Evolutionary conservation across 2,888 invertebrate genomes (phyloP), one percentile per base, ranked within the genome.

Genomic region (Seira sanloemensis): DNA sequence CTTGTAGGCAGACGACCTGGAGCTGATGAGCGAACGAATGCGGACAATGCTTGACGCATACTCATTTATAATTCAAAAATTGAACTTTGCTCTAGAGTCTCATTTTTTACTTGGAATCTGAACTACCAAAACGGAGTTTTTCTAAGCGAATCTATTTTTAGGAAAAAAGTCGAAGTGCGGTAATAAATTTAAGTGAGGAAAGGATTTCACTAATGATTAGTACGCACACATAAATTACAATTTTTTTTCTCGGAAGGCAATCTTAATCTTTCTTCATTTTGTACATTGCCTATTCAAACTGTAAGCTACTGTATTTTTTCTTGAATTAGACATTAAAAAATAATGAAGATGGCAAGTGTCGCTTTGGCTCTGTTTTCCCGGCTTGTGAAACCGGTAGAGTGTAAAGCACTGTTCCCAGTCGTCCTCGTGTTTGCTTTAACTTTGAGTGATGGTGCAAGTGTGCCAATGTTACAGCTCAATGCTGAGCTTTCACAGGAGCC

Each of bases 201-300:
- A 58, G 58, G 58, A 58, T 58, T 58, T 18, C 58, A 58, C 58
- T 58, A 58, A 58, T 58, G 58, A 58, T 58, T 58, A 58, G 58
- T 4, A 58, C 58, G n/a, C 58, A 12, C 58, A 18, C 58, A 58
- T 58, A 58, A 58, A 58, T 58, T 58, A 58, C 58, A n/a, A n/a
- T n/a, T 58, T 58, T 58, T n/a, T n/a, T 58, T 58, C 37, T 37
- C 12, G 37, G 12, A 37, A 37, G 12, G 12, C 37, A 37, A 37
- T 37, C 37, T 37, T 37, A 37, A 37, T 37, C 37, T 37, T 37
- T 37, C 37, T 12, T 37, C 12, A 12, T 37, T 37, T 37, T 37
- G n/a, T n/a, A n/a, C n/a, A n/a, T n/a, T n/a, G n/a, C n/a, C n/a
- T n/a, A n/a, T n/a, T n/a, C n/a, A n/a, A n/a, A n/a, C n/a, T n/a